Base-by-base conservation (phyloP, 2,888 invertebrate genomes). In the Gibbula magus region DNA sequence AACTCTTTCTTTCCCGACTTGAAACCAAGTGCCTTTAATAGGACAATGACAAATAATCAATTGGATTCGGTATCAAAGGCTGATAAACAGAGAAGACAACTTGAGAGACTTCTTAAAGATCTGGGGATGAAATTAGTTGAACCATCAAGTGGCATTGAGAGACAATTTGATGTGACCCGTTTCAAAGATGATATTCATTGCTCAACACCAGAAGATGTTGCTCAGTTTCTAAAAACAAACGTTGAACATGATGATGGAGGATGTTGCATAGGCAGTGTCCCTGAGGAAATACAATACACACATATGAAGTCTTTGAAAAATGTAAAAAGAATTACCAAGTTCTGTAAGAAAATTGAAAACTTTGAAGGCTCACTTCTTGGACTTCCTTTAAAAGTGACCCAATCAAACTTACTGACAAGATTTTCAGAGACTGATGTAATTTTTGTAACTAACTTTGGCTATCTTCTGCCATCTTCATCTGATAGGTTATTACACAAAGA, bases 401-500 rank as follows among this genome's bases (percentile, higher is more conserved):
- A 77, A 22, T 56, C 35, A 56, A 45, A 51, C 13, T 3, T 61
- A n/a, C 32, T 77, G 18, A 35, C 35, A n/a, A 32, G 18, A 3
- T 77, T 53, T 61, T 32, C n/a, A 20, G 51, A 39, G 10, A 16
- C 7, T 4, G 39, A 61, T 8, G 39, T 22, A 2, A 35, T 77
- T 7, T 22, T 77, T 18, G 61, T 77, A 8, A 35, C 77, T 61
- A 7, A 16, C 5, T 61, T 61, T 22, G 35, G 39, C 18, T n/a
- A 61, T 25, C 54, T 77, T 8, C 35, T 77, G 81, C 20, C 78
- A 79, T 45, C 35, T 10, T 78, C 75, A 29, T 25, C 78, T 5
- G 51, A 78, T 22, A 29, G 35, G 8, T 78, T 79, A 66, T 2
- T 79, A 0, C 79, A 79, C 35, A 20, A 45, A 18, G 73, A n/a